Evolutionary conservation across 1,140 invertebrate species (phyloP).

Genomic region (Procambarus virginalis): DNA sequence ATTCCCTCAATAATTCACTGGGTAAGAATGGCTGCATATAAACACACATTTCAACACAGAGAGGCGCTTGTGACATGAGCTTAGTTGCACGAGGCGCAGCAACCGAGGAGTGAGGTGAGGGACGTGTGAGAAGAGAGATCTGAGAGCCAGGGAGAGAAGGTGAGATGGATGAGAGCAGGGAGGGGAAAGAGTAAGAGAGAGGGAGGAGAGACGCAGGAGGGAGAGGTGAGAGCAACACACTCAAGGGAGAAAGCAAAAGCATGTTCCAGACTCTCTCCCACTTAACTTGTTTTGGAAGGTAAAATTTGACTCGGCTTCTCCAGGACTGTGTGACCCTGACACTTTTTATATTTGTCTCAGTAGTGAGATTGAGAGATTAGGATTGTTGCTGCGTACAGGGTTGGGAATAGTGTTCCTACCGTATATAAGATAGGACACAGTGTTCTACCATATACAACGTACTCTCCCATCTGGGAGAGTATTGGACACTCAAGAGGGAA

Average conservation of each 20-base stretch:
- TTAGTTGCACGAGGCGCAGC: not conserved
- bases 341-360: not conserved
- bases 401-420: too few relatives aligned
- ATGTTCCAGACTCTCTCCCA: not conserved
- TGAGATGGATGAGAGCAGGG: not conserved
- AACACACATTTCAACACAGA: too few relatives aligned
- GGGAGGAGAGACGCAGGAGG: not conserved
- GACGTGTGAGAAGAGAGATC: not conserved
- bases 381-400: too few relatives aligned
- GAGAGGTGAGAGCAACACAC: not conserved
- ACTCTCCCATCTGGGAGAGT: too few relatives aligned
- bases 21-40: too few relatives aligned
- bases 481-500: too few relatives aligned
- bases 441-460: too few relatives aligned
- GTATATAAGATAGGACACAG: too few relatives aligned
- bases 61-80: too few relatives aligned
- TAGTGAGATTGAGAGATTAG: too few relatives aligned
- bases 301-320: not conserved
- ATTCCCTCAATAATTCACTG: too few relatives aligned
- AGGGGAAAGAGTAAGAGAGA: not conserved
- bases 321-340: not conserved
- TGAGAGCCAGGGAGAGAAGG: not conserved
- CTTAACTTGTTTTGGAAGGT: not conserved
- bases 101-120: not conserved
- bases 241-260: not conserved